These are phyloP conservation scores for Clarias platycephalus DNA, from an alignment of 2,797 vertebrate species.

Conservation along the genomic window DNA sequence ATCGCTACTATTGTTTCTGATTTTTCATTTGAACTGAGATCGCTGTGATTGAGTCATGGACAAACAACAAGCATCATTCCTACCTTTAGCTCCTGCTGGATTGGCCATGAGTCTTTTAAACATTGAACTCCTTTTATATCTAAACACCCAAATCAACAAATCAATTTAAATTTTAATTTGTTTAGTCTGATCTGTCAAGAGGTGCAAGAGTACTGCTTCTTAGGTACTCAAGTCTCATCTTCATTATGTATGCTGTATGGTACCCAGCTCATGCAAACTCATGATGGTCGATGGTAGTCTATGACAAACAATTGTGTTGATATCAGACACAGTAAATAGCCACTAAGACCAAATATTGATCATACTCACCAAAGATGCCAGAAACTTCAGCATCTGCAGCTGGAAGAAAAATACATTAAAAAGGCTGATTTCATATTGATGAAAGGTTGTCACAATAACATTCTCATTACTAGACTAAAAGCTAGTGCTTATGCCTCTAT, in stretches of 20 bases:
- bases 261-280: neutral
- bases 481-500: neutral
- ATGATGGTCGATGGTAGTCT: neutral
- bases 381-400: slow-evolving; percentile 32
- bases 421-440: neutral
- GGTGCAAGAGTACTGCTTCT: neutral
- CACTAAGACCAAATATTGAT: slow-evolving; percentile 8
- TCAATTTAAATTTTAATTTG: neutral
- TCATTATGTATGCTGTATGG: slow-evolving; percentile 4
- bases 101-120: neutral
- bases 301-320: neutral
- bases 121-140: slow-evolving; percentile 2
- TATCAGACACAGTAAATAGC: slow-evolving; percentile 5
- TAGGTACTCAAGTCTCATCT: neutral
- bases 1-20: neutral
- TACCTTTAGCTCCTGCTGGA: neutral
- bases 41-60: slow-evolving; percentile 21
- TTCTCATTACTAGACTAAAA: neutral
- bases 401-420: slow-evolving; percentile 19
- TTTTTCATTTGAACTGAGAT: slow-evolving; percentile 6
- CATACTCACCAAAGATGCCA: slow-evolving; percentile 51
- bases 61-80: neutral
- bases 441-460: neutral
- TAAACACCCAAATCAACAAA: neutral
- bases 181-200: neutral